Evolutionary conservation across 2,888 invertebrate species (phyloP), one percentile per base, ranked within the genome.

Genomic region (Harpalus rubripes): DNA sequence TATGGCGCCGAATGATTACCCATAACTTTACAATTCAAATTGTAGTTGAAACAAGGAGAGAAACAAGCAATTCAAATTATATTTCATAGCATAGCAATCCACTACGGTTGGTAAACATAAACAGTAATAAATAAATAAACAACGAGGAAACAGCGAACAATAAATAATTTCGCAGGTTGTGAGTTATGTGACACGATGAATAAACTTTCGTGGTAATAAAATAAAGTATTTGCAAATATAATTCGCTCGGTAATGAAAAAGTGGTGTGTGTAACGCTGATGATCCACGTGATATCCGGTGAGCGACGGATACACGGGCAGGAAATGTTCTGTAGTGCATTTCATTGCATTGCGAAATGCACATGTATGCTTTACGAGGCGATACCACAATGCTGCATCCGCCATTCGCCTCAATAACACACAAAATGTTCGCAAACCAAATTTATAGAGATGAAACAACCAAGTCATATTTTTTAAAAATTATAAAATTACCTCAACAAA

Each of bases 361-460:
- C 68, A 68, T 81, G 81, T 68, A 81, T 81, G 81, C 68, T 81
- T 81, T 81, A 81, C 65, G 68, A 68, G 41, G 52, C 81, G 52
- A 81, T 81, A 56, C 81, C 63, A 81, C 68, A 81, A 81, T 81
- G 32, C 81, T 63, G 63, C 63, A 81, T 81, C 81, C 81, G 65
- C 65, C 68, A 81, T 68, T 68, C 81, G 65, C 65, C 68, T 61
- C 63, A 44, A 41, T 52, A 1, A 12, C 44, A 12, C 44, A 22
- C 44, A 52, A 52, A 12, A 52, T 8, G 12, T 8, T 52, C 6
- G 32, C 32, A 32, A 52, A 52, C 8, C 12, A 10, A 12, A 52
- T 52, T 52, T 52, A 12, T 52, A 10, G 12, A 10, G 5, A 52
- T 8, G 44, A 52, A 52, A 52, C 12, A n/a, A n/a, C n/a, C n/a